Evolutionary conservation across 2,888 invertebrate genomes (phyloP), one percentile per base, ranked within the genome.

Genomic region (Digitonthophagus gazella): DNA sequence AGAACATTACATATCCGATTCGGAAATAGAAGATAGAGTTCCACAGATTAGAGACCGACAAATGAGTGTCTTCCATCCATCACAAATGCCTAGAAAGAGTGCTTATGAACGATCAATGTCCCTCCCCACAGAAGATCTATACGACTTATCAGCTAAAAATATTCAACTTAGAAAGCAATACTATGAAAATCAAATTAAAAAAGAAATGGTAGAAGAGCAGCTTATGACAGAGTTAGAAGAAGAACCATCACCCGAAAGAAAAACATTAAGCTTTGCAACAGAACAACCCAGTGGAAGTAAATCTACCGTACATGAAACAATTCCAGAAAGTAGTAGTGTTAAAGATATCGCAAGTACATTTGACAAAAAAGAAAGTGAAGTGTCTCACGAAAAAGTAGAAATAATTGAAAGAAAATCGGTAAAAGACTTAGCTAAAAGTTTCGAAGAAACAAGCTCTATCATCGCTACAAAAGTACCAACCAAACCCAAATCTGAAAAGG

Each of bases 141-240:
- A 82, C 69, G 86, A 87, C 73, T 83, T 86, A 3, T 86, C 86
- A n/a, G 85, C 85, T 20, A 83, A 84, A 72, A 84, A 84, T 57
- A 85, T 86, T 0, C 84, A 85, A 69, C 82, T 86, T 58, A 85
- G 87, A 70, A 88, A 88, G 66, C 84, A 86, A 71, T 86, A 86
- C 68, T 88, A 87, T 74, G 88, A 88, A 77, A 86, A 87, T 73
- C 87, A 88, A 75, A 86, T 88, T 68, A 86, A 86, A 74, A 87
- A 85, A 71, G 88, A 88, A 74, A 84, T 86, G 80, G 84, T 85
- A n/a, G 84, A 84, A 71, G 85, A 85, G 73, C 84, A 85, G 73
- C 75, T 85, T 3, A 83, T 83, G 75, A 81, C 82, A 20, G 84
- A 85, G 76, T 78, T 83, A 54, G 85, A 85, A 76, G 84, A 84